Conservation (phyloP, 2,797 vertebrate genomes). For the Anomalospiza imberbis region DNA sequence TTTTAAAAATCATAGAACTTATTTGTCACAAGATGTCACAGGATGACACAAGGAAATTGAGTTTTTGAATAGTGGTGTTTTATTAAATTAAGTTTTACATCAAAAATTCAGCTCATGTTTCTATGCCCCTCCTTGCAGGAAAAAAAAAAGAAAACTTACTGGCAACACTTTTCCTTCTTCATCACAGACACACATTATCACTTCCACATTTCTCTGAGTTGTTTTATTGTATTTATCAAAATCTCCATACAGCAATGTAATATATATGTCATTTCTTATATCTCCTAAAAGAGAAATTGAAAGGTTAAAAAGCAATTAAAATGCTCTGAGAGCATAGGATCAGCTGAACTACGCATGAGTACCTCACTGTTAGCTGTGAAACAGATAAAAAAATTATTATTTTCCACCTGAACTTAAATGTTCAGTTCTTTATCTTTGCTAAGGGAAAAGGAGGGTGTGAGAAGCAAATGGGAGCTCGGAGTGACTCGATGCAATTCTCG, state of each 20-base stretch:
- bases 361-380: not conserved
- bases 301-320: not conserved
- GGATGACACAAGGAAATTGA: not conserved
- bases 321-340: not conserved
- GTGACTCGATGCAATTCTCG: conserved; percentile 8
- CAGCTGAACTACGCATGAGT: not conserved
- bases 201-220: conserved; percentile 95
- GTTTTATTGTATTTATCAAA: conserved; percentile 99
- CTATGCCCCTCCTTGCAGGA: not conserved
- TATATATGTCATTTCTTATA: conserved; percentile 97
- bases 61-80: not conserved
- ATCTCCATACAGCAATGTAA: conserved; percentile 89
- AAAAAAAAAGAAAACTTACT: conserved; percentile 72
- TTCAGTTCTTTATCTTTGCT: not conserved
- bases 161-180: conserved; percentile 91
- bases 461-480: not conserved
- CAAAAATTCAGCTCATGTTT: not conserved
- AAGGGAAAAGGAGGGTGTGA: not conserved
- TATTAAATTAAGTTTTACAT: not conserved
- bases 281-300: conserved; percentile 75
- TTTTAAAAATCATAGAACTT: not conserved
- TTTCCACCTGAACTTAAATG: not conserved
- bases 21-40: not conserved
- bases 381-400: not conserved
- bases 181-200: conserved; percentile 94